Percentiles rank a stretch among this genome's conserved stretches.
Evolutionary conservation across 2,797 vertebrate genomes (phyloP).

Genomic region (Pogoniulus pusillus): DNA sequence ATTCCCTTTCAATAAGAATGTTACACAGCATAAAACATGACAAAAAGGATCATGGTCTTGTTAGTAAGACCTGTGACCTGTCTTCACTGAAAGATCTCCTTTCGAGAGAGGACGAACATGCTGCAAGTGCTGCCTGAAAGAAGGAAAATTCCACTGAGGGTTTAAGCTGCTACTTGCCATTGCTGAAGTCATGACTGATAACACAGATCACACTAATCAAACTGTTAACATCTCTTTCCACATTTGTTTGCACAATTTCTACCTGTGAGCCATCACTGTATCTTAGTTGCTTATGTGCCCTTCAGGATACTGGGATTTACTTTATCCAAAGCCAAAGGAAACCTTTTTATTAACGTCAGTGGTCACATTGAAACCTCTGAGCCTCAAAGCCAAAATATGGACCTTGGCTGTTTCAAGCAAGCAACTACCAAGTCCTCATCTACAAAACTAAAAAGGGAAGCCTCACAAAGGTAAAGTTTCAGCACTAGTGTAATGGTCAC

Average conservation of each 20-base stretch:
- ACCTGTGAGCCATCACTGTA: not conserved
- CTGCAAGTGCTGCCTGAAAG: conserved; percentile 9
- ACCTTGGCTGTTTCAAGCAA: not conserved
- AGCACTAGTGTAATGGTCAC: not conserved
- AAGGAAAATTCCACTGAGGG: conserved; percentile 62
- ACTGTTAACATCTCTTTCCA: conserved; percentile 6
- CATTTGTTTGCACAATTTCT: not conserved
- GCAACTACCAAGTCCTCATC: not conserved
- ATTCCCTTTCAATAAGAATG: conserved; percentile 29
- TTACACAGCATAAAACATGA: conserved; percentile 15
- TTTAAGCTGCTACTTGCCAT: conserved; percentile 52
- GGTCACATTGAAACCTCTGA: not conserved
- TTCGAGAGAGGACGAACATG: not conserved
- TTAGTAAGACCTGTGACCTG: conserved; percentile 5
- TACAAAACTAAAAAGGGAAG: not conserved
- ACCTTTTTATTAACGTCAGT: not conserved
- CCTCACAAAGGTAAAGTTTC: not conserved
- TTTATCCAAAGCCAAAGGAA: not conserved
- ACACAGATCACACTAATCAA: conserved; percentile 36
- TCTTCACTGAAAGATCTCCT: not conserved
- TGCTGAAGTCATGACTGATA: conserved; percentile 30
- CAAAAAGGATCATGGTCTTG: not conserved
- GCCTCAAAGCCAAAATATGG: not conserved
- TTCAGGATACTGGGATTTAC: not conserved
- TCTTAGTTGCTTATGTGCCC: not conserved